These are phyloP conservation scores for Perithous albicinctus DNA, from an alignment of 2,888 invertebrate species.

Conservation along the genomic window DNA sequence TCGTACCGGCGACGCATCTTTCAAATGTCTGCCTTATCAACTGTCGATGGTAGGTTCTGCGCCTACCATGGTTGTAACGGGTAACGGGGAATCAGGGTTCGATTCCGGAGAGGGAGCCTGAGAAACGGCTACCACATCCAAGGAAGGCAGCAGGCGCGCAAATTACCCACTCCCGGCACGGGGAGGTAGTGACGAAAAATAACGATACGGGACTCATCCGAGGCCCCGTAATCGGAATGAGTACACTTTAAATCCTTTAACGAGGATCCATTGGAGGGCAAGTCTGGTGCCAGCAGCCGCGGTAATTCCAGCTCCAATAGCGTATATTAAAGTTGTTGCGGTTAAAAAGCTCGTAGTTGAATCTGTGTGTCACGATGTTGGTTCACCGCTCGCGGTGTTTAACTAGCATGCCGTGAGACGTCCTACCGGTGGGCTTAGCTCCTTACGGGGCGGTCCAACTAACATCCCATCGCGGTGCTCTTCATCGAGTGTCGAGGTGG, in stretches of 20 bases:
- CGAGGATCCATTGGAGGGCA: conserved; percentile 89
- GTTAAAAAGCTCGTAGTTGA: conserved; percentile 88
- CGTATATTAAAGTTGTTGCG: conserved; percentile 89
- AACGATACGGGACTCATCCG: conserved; percentile 87
- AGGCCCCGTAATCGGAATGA: conserved; percentile 74
- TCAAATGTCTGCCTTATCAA: conserved; percentile 85
- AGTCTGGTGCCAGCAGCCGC: conserved; percentile 90
- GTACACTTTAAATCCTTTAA: conserved; percentile 87
- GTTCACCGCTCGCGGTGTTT: conserved; percentile 84
- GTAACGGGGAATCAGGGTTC: too few relatives aligned
- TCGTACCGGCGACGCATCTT: conserved; percentile 86
- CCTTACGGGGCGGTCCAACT: too few relatives aligned
- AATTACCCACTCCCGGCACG: conserved; percentile 88
- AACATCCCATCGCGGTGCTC: too few relatives aligned
- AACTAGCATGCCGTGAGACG: too few relatives aligned
- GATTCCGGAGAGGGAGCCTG: conserved; percentile 62
- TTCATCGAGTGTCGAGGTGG: too few relatives aligned
- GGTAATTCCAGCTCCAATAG: conserved; percentile 89
- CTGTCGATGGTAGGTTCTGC: conserved; percentile 20
- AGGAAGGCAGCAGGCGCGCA: conserved; percentile 91
- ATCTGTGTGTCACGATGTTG: conserved; percentile 85
- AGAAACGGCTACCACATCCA: conserved; percentile 88
- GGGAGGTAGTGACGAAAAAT: conserved; percentile 89
- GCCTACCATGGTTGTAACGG: conserved; percentile 18
- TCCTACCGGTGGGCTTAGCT: too few relatives aligned